Evolutionary conservation across 2,797 vertebrate species (phyloP), one percentile per base, ranked within the genome.

Genomic region (Hyperoplus immaculatus): DNA sequence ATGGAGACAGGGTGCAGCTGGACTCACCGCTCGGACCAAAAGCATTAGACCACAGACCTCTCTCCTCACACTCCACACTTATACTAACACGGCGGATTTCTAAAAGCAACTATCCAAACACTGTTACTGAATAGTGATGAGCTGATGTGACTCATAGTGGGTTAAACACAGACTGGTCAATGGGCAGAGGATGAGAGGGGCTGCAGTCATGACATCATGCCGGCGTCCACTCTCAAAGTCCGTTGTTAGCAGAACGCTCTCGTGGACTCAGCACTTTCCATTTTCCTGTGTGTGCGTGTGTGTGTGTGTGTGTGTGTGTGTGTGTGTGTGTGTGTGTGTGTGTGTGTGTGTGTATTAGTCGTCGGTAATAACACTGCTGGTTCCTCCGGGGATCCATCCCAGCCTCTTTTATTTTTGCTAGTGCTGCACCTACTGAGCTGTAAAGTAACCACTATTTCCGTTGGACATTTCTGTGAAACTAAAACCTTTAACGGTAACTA

Each of bases 181-280:
- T 78, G 72, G 79, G 74, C 82, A 68, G 74, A 54, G 77, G 67
- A 81, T 76, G 55, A 74, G 75, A 21, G 11, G 70, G 10, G 66
- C 72, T 51, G 74, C 72, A 76, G 66, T 72, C 62, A 78, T 90
- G 86, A 92, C 83, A 82, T 91, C 88, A 93, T 82, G 65, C 67
- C 8, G 42, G n/a, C 38, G 16, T 84, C 74, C 74, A 69, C 71
- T 78, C 60, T 69, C 69, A 81, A 88, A 85, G 81, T 78, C 60
- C 29, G 4, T 61, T 2, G 84, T 88, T 82, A 55, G 88, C 85
- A 89, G 63, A 90, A 88, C 69, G 3, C 41, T 73, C 67, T 58
- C 12, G 42, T 72, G 55, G 81, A 81, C 70, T 91, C 89, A 89
- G 89, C 88, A 78, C 71, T 92, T 89, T 86, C 69, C 75, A 61